Base-by-base conservation (phyloP, 2,113 vertebrate genomes). In the Bothrops jararaca region DNA sequence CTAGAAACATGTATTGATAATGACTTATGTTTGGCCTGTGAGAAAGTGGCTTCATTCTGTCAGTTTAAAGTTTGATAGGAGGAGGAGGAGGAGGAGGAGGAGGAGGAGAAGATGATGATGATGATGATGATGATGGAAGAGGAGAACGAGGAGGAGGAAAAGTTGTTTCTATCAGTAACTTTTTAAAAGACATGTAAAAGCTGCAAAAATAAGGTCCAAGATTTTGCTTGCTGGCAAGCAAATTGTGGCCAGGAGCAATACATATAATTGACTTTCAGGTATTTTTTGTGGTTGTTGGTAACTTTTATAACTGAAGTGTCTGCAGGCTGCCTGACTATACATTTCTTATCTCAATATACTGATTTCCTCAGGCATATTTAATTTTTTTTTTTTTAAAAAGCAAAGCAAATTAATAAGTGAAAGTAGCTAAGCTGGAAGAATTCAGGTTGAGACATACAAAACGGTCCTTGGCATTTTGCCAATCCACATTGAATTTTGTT, bases 381-480 rank as follows among this genome's bases (percentile, higher is more conserved):
- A 69, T 94, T 26, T 3, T 10, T 64, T 64, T 29, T 29, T 57
- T 8, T n/a, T n/a, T n/a, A 2, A 56, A 57, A 86, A 85, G 91
- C 53, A 90, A 85, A 34, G 53, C 93, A 95, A 95, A 96, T 10
- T 95, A 94, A 97, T 96, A 95, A 94, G 86, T 92, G 86, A 93
- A 80, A 95, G 94, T 96, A 95, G 92, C 89, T 92, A 95, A 93
- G 93, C 93, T 94, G 94, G 91, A 48, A 94, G 45, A 95, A 80
- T 95, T 54, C 92, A 92, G 57, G 92, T 93, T 95, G 93, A 94
- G 92, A 93, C 95, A 94, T 96, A 94, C 95, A 96, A 92, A 92
- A 96, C 93, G 74, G 90, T 95, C 80, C 95, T 95, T 95, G 96
- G 94, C 96, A 87, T 48, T 85, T 50, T 45, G 91, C 95, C 96